Percentiles rank a stretch among this genome's conserved stretches.
phyloP scores from a whole-genome alignment of 2,888 invertebrate species.

The Parnassius smintheus region DNA sequence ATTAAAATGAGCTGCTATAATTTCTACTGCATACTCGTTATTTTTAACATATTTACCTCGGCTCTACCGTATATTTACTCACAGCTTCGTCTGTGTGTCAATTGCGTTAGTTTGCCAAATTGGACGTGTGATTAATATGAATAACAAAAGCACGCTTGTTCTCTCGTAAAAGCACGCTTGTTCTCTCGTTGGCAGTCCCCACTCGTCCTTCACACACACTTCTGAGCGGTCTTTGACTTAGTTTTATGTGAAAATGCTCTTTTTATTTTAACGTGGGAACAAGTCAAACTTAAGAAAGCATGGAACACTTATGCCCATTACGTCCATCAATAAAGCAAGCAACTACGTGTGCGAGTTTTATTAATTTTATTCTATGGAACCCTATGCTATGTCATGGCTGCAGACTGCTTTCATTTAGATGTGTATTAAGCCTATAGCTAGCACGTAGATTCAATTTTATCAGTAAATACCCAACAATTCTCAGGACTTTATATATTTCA shows the following conservation, averaged over 20 bases:
- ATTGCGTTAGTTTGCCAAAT: constrained; percentile 4
- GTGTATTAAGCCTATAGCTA: no score
- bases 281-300: no score
- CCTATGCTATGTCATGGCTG: no score
- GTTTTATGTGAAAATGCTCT: background rate
- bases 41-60: constrained; percentile 14
- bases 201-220: constrained; percentile 6
- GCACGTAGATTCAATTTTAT: no score
- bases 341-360: no score
- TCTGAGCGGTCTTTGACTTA: constrained; percentile 9
- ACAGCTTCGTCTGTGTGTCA: background rate
- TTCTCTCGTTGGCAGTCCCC: constrained; percentile 14
- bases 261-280: no score
- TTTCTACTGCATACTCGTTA: constrained; percentile 5
- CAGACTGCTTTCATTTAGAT: no score
- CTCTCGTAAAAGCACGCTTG: constrained; percentile 6
- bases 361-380: no score
- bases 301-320: no score
- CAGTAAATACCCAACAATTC: no score
- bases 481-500: no score
- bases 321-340: no score
- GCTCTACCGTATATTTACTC: background rate
- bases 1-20: background rate
- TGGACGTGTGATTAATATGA: constrained; percentile 1
- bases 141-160: constrained; percentile 6